Percentiles rank a stretch among this genome's conserved stretches.
phyloP scores from a whole-genome alignment of 2,113 vertebrate species.

The Pachypanchax playfairii region DNA sequence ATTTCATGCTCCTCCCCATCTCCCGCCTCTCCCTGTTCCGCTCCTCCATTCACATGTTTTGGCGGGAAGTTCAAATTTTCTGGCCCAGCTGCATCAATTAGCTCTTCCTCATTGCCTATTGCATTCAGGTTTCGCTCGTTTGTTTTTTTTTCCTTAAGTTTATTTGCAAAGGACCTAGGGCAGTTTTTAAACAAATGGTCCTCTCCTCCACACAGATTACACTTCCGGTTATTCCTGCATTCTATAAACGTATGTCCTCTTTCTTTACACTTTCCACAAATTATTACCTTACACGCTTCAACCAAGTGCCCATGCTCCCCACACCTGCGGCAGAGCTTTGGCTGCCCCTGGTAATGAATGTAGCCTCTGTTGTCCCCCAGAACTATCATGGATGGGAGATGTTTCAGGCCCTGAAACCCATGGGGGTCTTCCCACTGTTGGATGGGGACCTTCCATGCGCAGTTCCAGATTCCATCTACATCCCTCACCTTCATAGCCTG shows the following conservation, averaged over 20 bases:
- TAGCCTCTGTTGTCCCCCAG: neutral
- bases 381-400: neutral
- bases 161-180: neutral
- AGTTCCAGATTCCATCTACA: conserved; percentile 1
- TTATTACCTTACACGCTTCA: neutral
- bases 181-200: neutral
- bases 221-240: neutral
- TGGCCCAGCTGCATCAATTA: neutral
- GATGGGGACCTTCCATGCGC: neutral
- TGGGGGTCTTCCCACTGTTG: neutral
- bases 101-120: neutral
- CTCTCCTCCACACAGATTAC: neutral
- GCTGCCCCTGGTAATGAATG: neutral
- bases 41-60: neutral
- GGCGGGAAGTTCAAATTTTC: neutral
- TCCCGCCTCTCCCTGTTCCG: too few relatives aligned
- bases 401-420: conserved; percentile 2
- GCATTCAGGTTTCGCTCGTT: neutral
- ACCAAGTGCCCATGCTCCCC: neutral
- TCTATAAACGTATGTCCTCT: neutral
- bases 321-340: neutral
- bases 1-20: neutral
- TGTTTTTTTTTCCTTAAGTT: neutral
- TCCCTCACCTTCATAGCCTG: conserved; percentile 1
- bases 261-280: neutral